Evolutionary conservation across 1,140 invertebrate genomes (phyloP).

Genomic region (Hyles euphorbiae): DNA sequence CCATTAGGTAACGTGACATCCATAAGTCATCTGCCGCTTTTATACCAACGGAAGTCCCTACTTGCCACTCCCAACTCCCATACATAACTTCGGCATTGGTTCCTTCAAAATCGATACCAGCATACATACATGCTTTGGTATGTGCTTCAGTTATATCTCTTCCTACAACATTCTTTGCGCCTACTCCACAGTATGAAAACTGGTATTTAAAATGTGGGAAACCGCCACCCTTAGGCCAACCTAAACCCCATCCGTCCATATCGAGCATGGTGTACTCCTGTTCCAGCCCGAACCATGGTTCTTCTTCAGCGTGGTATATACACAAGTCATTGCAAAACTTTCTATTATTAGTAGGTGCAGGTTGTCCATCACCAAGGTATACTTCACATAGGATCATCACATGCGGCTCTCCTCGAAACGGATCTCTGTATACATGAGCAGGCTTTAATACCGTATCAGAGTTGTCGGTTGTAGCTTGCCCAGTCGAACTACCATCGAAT

Average conservation of each 20-base stretch:
- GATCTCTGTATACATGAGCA: slow-evolving; percentile 93
- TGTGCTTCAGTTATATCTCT: slow-evolving; percentile 90
- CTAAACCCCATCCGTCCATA: slow-evolving; percentile 85
- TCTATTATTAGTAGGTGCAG: slow-evolving; percentile 83
- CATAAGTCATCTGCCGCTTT: slow-evolving; percentile 92
- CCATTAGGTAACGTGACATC: slow-evolving; percentile 90
- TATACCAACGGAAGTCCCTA: slow-evolving; percentile 91
- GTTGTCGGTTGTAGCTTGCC: slow-evolving; percentile 84
- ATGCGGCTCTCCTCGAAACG: slow-evolving; percentile 92
- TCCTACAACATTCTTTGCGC: slow-evolving; percentile 93
- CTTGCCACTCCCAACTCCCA: slow-evolving; percentile 85
- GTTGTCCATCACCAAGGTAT: slow-evolving; percentile 48
- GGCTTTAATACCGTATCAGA: slow-evolving; percentile 94
- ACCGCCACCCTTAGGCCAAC: slow-evolving; percentile 92
- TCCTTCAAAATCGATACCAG: slow-evolving; percentile 92
- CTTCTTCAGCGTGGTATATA: slow-evolving; percentile 82
- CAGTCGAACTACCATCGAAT: slow-evolving; percentile 94
- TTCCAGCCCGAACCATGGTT: slow-evolving; percentile 96
- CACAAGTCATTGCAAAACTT: slow-evolving; percentile 84
- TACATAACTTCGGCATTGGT: slow-evolving; percentile 98
- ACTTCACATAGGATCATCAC: slow-evolving; percentile 90
- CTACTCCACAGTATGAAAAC: slow-evolving; percentile 88
- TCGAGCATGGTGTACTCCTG: slow-evolving; percentile 91
- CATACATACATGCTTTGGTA: slow-evolving; percentile 85
- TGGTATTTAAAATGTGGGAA: slow-evolving; percentile 78